These are phyloP conservation scores for Temnothorax curvispinosus DNA, from an alignment of 1,140 invertebrate species.

Conservation along the genomic window DNA sequence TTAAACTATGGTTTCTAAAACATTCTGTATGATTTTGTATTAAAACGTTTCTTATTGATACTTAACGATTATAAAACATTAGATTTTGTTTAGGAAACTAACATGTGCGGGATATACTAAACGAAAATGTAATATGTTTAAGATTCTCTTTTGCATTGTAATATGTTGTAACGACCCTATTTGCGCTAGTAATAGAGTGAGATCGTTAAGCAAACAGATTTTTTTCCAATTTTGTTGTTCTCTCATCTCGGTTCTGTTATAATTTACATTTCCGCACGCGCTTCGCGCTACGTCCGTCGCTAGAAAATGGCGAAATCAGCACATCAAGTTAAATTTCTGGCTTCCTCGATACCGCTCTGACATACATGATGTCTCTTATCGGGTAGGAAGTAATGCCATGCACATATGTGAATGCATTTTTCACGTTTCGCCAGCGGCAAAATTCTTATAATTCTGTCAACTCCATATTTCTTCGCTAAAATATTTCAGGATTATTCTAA, in stretches of 20 bases:
- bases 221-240: neutral
- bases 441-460: constrained; percentile 9
- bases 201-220: neutral
- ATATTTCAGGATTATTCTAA: constrained; percentile 39
- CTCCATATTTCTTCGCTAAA: neutral
- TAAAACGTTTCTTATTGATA: too few relatives aligned
- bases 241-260: neutral
- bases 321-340: neutral
- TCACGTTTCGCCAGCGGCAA: neutral
- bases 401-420: constrained; percentile 6
- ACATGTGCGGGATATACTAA: neutral
- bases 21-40: too few relatives aligned
- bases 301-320: neutral
- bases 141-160: constrained; percentile 1
- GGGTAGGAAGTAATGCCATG: neutral
- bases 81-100: too few relatives aligned
- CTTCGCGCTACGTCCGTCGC: neutral
- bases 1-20: too few relatives aligned
- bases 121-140: neutral
- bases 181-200: neutral
- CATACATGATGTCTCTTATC: neutral
- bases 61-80: too few relatives aligned
- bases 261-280: constrained; percentile 17
- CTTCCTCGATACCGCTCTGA: neutral
- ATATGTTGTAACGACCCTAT: constrained; percentile 16